Percentiles rank a stretch among this genome's conserved stretches.
These are phyloP conservation scores for Maylandia zebra DNA, from an alignment of 2,113 vertebrate species.

Conservation along the genomic window DNA sequence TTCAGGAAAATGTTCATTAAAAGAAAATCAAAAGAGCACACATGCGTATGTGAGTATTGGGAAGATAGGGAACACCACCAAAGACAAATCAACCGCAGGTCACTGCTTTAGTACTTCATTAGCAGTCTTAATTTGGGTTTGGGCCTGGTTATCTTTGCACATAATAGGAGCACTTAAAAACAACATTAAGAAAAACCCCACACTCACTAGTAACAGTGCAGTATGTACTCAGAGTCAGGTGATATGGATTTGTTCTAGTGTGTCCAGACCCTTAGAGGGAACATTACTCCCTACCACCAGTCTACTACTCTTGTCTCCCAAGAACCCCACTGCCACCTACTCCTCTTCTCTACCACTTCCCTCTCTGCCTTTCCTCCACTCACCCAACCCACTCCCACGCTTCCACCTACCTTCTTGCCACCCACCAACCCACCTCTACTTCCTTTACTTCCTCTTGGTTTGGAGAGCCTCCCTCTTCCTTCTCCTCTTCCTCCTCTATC, in stretches of 20 bases:
- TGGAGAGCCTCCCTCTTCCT: constrained; percentile 48
- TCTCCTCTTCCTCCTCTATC: constrained; percentile 59
- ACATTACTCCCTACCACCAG: constrained; percentile 27
- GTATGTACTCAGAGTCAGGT: background rate
- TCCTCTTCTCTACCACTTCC: background rate
- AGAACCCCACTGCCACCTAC: background rate
- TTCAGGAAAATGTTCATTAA: background rate
- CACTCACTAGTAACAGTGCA: background rate
- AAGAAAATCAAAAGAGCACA: background rate
- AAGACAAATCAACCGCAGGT: background rate
- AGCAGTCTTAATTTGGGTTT: background rate
- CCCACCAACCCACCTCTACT: constrained; percentile 32
- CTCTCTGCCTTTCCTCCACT: constrained; percentile 31
- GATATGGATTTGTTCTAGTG: background rate
- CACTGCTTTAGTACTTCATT: background rate
- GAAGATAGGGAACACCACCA: background rate
- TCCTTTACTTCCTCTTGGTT: constrained; percentile 51
- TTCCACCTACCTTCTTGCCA: constrained; percentile 35
- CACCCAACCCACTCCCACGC: constrained; percentile 47
- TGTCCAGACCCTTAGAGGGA: constrained; percentile 31
- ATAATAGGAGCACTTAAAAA: background rate
- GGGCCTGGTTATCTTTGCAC: background rate
- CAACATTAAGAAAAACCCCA: background rate
- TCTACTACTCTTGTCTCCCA: background rate
- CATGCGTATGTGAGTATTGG: background rate